A percentile compares a stretch with the other conserved stretches of the same genome.
Conservation (phyloP, 2,888 invertebrate genomes). For the Aporophyla nigra region DNA sequence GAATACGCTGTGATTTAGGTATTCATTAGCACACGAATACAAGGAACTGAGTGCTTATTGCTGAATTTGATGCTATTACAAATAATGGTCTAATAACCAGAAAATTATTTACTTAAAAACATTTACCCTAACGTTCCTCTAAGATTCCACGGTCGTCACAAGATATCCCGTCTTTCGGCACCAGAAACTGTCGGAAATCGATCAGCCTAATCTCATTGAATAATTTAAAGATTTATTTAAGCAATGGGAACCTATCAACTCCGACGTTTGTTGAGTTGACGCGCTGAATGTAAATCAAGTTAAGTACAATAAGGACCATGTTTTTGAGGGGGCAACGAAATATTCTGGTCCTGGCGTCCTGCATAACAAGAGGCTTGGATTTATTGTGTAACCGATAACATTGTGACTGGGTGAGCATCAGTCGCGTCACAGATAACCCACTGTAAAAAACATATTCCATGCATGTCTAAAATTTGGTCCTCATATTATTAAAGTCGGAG, state of each 20-base stretch:
- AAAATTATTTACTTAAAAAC: background rate
- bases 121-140: background rate
- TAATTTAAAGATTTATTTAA: slow-evolving; percentile 76
- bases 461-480: background rate
- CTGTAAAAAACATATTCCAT: background rate
- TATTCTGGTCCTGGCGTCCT: slow-evolving; percentile 28
- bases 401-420: slow-evolving; percentile 27
- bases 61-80: background rate
- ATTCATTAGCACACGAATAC: background rate
- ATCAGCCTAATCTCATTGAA: slow-evolving; percentile 75
- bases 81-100: background rate
- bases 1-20: background rate
- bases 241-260: slow-evolving; percentile 64
- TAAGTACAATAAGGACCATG: slow-evolving; percentile 45
- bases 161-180: slow-evolving; percentile 30
- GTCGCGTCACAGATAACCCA: slow-evolving; percentile 1
- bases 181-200: slow-evolving; percentile 65
- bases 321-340: slow-evolving; percentile 39
- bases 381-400: slow-evolving; percentile 50
- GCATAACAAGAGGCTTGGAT: slow-evolving; percentile 43
- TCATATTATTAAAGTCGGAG: background rate
- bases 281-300: slow-evolving; percentile 74
- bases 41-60: background rate
- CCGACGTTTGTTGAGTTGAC: slow-evolving; percentile 62
- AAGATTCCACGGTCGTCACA: slow-evolving; percentile 5